These are phyloP conservation scores for Sphecodes monilicornis DNA, from an alignment of 2,888 invertebrate genomes.

Conservation along the genomic window DNA sequence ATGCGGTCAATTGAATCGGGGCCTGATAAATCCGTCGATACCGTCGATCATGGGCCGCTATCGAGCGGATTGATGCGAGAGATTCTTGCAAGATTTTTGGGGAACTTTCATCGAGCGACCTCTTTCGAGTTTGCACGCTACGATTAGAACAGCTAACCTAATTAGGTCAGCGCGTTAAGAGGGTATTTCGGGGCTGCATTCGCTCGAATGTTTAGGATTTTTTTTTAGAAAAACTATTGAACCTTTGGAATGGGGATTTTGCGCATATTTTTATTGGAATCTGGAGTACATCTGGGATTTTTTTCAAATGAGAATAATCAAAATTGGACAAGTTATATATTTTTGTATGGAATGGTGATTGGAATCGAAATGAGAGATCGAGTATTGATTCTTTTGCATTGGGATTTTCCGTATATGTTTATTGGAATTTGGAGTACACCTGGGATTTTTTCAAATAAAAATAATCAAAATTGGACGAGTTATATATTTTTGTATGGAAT, in stretches of 20 bases:
- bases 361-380: too few relatives aligned
- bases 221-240: not conserved
- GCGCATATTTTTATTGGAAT: not conserved
- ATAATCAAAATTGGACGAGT: not conserved
- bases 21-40: not conserved
- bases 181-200: not conserved
- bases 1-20: not conserved
- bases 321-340: not conserved
- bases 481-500: not conserved
- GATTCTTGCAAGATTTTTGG: not conserved
- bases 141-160: not conserved
- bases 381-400: not conserved
- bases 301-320: not conserved
- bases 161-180: not conserved
- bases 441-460: not conserved
- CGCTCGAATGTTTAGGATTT: not conserved
- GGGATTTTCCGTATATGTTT: not conserved
- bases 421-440: not conserved
- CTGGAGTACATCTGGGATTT: not conserved
- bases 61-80: not conserved
- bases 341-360: not conserved
- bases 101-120: not conserved
- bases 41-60: not conserved
- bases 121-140: not conserved
- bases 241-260: not conserved